These are phyloP conservation scores for Macrosoma leucophasiata DNA, from an alignment of 2,888 invertebrate genomes.

Conservation along the genomic window DNA sequence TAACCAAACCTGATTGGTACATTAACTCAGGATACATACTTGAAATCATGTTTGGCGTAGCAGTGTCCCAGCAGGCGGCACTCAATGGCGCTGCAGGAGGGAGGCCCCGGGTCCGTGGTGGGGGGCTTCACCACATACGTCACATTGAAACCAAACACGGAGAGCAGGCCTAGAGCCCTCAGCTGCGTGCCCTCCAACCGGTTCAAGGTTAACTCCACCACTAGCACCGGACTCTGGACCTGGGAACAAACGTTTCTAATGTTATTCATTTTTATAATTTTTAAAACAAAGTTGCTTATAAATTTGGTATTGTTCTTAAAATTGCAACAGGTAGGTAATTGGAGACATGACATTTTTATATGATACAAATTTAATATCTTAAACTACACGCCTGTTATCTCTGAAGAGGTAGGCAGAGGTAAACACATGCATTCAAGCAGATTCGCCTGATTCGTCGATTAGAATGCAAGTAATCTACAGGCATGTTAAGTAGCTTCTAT, in stretches of 20 bases:
- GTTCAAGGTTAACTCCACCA: constrained; percentile 84
- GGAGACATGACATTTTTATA: no score
- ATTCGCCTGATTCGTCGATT: no score
- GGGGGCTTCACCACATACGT: constrained; percentile 85
- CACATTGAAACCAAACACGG: constrained; percentile 94
- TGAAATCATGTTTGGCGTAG: constrained; percentile 80
- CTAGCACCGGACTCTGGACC: constrained; percentile 83
- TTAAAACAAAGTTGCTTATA: no score
- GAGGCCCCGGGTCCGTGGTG: constrained; percentile 62
- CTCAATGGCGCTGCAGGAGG: constrained; percentile 85
- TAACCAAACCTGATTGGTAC: not conserved
- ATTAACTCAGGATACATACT: constrained; percentile 75
- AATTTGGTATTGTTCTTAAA: no score
- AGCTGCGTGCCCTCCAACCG: constrained; percentile 88
- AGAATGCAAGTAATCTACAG: no score
- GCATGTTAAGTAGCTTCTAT: no score
- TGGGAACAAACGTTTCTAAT: constrained; percentile 32
- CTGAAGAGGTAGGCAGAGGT: no score
- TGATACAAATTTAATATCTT: no score
- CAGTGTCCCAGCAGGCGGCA: constrained; percentile 93
- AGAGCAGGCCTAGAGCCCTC: constrained; percentile 85
- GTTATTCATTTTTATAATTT: no score
- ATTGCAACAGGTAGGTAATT: no score
- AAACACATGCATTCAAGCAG: no score
- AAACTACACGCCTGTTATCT: no score